Conservation (phyloP, 2,888 invertebrate genomes). For the Cephus rjabovi region DNA sequence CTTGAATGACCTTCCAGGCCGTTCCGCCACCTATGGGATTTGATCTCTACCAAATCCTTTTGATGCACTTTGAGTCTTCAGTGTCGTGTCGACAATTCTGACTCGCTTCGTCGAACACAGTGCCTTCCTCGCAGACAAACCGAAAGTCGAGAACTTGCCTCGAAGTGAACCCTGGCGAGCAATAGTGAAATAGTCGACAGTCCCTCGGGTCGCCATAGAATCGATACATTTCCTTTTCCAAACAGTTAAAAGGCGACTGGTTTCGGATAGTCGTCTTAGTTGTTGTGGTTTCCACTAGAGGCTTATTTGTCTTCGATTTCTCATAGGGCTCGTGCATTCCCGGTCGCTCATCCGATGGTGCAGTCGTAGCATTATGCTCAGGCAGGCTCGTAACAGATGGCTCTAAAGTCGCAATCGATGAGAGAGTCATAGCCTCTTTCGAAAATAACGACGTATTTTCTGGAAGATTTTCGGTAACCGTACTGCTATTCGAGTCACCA, state of each 20-base stretch:
- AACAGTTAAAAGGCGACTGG: slow-evolving; percentile 68
- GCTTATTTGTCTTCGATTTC: slow-evolving; percentile 19
- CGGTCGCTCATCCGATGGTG: slow-evolving; percentile 10
- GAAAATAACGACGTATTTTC: not conserved
- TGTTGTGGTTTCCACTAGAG: slow-evolving; percentile 7
- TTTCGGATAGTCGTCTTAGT: slow-evolving; percentile 23
- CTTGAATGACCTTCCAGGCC: not conserved
- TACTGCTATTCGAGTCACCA: not conserved
- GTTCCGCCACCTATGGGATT: not conserved
- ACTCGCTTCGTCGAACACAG: slow-evolving; percentile 69
- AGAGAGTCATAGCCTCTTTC: not conserved
- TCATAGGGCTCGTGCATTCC: slow-evolving; percentile 26
- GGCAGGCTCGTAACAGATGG: not conserved
- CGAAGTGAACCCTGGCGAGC: slow-evolving; percentile 71
- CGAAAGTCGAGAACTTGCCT: slow-evolving; percentile 72
- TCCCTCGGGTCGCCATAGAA: slow-evolving; percentile 72
- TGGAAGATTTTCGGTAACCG: not conserved
- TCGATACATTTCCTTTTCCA: slow-evolving; percentile 69
- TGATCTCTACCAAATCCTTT: slow-evolving; percentile 47
- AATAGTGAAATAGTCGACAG: slow-evolving; percentile 73
- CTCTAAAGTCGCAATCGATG: not conserved
- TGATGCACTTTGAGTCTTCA: slow-evolving; percentile 51
- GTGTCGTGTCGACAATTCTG: slow-evolving; percentile 67
- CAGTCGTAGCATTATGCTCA: not conserved
- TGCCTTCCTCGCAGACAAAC: slow-evolving; percentile 72